Evolutionary conservation across 1,140 invertebrate genomes (phyloP), one percentile per base, ranked within the genome.

Genomic region (Sesamia nonagrioides): DNA sequence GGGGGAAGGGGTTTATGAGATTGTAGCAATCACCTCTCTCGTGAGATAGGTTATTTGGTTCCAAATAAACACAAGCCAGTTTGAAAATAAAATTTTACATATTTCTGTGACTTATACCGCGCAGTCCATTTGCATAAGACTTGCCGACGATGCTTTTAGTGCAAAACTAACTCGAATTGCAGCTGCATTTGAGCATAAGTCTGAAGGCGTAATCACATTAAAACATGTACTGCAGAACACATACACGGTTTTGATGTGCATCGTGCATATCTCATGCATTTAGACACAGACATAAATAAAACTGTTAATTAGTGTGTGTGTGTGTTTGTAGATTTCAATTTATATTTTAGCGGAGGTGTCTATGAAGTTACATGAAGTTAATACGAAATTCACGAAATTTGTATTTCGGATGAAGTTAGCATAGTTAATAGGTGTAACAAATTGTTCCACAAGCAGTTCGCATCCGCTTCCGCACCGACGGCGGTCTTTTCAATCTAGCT

Each of bases 131-230:
- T 72, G 50, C 69, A 72, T 72, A 72, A 72, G 69, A 72, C 50
- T 72, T 72, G 2, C 50, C 69, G 52, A 37, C 52, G 69, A 56
- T 54, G 69, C 69, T 72, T 72, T 72, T 72, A 72, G 69, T 52
- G 69, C 17, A 52, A 56, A 72, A 72, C 69, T 72, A 54, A 54
- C 52, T 72, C 52, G 6, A 40, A 56, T 33, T 56, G 52, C 52
- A 33, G 56, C 18, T 72, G 52, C 40, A 35, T 37, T 72, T 15
- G 5, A 56, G 52, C 50, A 72, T 72, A 56, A 35, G 69, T 54
- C 69, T 56, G 52, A 6, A 50, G 66, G 18, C 45, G 66, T 69
- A 69, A 69, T 69, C 66, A 69, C 45, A 69, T 69, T 69, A 69
- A 69, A 69, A 69, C 45, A 69, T 50, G 21, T 18, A 69, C 13